Conservation (phyloP, 1,140 invertebrate genomes). For the Drosophila nannoptera region DNA sequence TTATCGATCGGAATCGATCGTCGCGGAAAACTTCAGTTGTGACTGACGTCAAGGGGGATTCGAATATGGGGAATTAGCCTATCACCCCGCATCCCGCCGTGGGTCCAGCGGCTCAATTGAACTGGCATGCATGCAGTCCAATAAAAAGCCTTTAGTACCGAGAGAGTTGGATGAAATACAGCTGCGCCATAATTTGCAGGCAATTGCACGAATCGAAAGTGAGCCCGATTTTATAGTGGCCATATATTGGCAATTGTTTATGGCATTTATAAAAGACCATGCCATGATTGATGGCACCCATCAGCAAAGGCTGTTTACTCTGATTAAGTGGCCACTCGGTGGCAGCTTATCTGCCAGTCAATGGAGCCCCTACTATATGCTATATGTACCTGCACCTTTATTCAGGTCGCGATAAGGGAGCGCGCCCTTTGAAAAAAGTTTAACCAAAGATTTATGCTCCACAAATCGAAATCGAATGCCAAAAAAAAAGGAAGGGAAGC, state of each 20-base stretch:
- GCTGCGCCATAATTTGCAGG: conserved; percentile 23
- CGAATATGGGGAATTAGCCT: no score
- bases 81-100: no score
- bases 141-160: conserved; percentile 18
- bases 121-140: conserved; percentile 5
- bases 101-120: background rate
- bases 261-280: conserved; percentile 59
- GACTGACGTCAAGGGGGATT: conserved; percentile 29
- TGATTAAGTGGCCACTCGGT: conserved; percentile 19
- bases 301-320: conserved; percentile 32
- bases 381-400: background rate
- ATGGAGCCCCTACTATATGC: conserved; percentile 1
- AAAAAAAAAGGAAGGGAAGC: background rate
- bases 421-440: conserved; percentile 4
- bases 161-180: conserved; percentile 27
- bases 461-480: conserved; percentile 18
- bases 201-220: conserved; percentile 14
- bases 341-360: conserved; percentile 38
- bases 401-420: conserved; percentile 22
- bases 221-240: conserved; percentile 28
- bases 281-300: conserved; percentile 58
- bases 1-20: conserved; percentile 24
- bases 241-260: conserved; percentile 70
- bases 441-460: conserved; percentile 19
- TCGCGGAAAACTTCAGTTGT: background rate